These are phyloP conservation scores for Rhadinocentrus ornatus DNA, from an alignment of 2,797 vertebrate genomes.

Conservation along the genomic window DNA sequence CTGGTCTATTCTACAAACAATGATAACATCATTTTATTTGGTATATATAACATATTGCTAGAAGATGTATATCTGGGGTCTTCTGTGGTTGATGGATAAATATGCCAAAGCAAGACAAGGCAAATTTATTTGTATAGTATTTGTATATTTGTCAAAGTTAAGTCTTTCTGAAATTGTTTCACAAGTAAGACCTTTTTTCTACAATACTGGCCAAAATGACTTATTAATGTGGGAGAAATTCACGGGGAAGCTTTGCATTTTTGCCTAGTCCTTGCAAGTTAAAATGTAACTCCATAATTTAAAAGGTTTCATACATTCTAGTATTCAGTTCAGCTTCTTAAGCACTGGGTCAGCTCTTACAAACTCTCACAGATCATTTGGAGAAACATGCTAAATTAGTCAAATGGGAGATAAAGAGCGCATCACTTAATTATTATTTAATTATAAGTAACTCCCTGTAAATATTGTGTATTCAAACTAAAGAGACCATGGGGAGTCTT, in stretches of 20 bases:
- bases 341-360: constrained; percentile 36
- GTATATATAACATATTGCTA: constrained; percentile 13
- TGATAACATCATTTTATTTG: constrained; percentile 12
- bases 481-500: not conserved
- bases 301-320: constrained; percentile 53
- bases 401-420: constrained; percentile 8
- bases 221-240: constrained; percentile 18
- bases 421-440: constrained; percentile 11
- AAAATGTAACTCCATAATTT: constrained; percentile 63
- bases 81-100: not conserved
- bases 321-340: constrained; percentile 58
- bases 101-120: no score
- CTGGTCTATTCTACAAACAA: constrained; percentile 11
- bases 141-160: constrained; percentile 9
- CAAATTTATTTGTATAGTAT: not conserved
- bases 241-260: constrained; percentile 33
- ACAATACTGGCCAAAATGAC: constrained; percentile 14
- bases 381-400: constrained; percentile 28
- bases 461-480: constrained; percentile 11
- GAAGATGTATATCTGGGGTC: constrained; percentile 15
- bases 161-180: constrained; percentile 18
- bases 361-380: constrained; percentile 31
- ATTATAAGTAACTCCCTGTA: constrained; percentile 8
- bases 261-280: constrained; percentile 27
- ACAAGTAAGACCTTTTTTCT: constrained; percentile 9